Percentiles rank a stretch among this genome's conserved stretches.
phyloP scores from a whole-genome alignment of 2,113 vertebrate genomes.

The Atractosteus spatula region DNA sequence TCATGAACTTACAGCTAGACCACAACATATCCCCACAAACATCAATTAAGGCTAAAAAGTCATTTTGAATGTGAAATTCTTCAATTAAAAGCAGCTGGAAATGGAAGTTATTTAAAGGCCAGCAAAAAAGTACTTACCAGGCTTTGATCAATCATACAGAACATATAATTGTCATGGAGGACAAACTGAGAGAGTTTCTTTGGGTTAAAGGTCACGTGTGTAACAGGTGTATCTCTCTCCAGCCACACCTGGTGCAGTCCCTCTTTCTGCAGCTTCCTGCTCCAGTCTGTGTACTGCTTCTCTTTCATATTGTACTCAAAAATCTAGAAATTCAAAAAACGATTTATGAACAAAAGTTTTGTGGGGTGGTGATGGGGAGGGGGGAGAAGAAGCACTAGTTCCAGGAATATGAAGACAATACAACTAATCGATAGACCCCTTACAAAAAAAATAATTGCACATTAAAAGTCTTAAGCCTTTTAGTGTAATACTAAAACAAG shows the following conservation, averaged over 20 bases:
- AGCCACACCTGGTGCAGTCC: conserved; percentile 83
- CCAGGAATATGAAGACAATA: no score
- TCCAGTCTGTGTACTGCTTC: conserved; percentile 85
- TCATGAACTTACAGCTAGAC: no score
- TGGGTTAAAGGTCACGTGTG: conserved; percentile 79
- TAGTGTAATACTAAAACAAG: no score
- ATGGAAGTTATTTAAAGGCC: conserved; percentile 13
- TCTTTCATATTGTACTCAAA: conserved; percentile 80
- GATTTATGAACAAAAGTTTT: no score
- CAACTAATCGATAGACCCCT: no score
- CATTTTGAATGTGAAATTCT: no score
- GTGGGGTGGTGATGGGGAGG: no score
- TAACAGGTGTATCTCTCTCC: conserved; percentile 82
- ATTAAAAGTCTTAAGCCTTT: no score
- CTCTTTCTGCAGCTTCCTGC: conserved; percentile 70
- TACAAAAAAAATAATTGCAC: no score
- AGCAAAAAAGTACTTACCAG: conserved; percentile 66
- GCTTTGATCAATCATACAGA: conserved; percentile 88
- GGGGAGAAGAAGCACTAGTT: no score
- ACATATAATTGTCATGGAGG: conserved; percentile 85
- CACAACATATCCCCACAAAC: no score
- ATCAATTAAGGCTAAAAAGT: no score
- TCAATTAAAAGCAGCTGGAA: background rate
- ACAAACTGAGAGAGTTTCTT: conserved; percentile 73
- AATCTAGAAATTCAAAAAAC: conserved; percentile 56